Evolutionary conservation across 2,797 vertebrate genomes (phyloP), one percentile per base, ranked within the genome.

Genomic region (Lagodon rhomboides): DNA sequence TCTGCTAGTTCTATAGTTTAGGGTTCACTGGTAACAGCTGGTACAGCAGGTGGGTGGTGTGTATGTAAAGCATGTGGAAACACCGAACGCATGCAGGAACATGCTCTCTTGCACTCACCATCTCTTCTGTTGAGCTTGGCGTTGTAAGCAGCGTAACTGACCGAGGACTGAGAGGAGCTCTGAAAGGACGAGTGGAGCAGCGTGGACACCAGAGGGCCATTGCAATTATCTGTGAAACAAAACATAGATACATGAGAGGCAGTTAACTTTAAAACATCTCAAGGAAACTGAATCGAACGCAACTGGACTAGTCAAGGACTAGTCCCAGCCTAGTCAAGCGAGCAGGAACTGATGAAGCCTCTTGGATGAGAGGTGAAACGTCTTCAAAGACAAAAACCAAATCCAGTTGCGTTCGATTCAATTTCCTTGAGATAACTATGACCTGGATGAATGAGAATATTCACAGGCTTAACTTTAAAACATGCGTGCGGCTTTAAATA

Each of bases 71-170:
- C 69, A 25, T 69, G 63, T 15, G 49, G 53, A 73, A 51, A 70
- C 30, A 12, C 17, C 34, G 46, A 59, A 60, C 51, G 43, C 25
- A 12, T 22, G 41, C 44, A 23, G 27, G 20, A 27, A 12, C 20
- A 44, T 22, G 18, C 12, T 50, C 16, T 15, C 41, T 25, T 5
- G 56, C 68, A 94, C 97, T 97, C 87, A 99, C 98, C 98, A 0
- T 99, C 97, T 96, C 96, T 95, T 91, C 97, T 94, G 92, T 98
- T 99, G 60, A 99, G 96, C 85, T 94, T 98, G 91, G 96, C 97
- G 73, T 97, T 97, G 78, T 95, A 95, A 25, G 98, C 95, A 18
- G 96, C 97, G 10, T 97, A 95, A 62, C 95, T 95, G 87, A 90
- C 94, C 1, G 97, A 98, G 18, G 97, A 95, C 87, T 97, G 96